A percentile compares a stretch with the other conserved stretches of the same genome.
phyloP scores from a whole-genome alignment of 1,140 invertebrate genomes.

The Drosophila rufa region DNA sequence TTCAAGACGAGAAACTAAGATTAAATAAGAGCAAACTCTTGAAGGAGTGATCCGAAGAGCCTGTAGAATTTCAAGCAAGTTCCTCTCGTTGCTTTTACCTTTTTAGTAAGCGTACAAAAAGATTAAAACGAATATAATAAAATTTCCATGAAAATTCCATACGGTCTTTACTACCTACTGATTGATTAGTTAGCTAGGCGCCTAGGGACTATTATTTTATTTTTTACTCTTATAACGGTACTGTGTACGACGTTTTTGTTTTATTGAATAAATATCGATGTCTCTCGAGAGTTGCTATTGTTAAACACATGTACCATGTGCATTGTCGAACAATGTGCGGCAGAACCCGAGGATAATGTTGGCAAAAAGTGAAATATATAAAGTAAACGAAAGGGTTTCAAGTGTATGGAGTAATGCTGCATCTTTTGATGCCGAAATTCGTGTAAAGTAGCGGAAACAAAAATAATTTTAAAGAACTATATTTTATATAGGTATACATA shows the following conservation, averaged over 20 bases:
- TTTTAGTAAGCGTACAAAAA: constrained; percentile 52
- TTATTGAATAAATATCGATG: constrained; percentile 17
- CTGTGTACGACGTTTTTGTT: constrained; percentile 71
- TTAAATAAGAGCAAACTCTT: too few relatives aligned
- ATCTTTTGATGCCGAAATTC: constrained; percentile 48
- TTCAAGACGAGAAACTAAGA: background rate
- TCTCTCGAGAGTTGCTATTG: constrained; percentile 20
- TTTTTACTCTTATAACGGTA: constrained; percentile 51
- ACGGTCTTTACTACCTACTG: constrained; percentile 59
- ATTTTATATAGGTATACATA: constrained; percentile 73
- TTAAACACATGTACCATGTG: constrained; percentile 47
- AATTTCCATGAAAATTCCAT: constrained; percentile 65
- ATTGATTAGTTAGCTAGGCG: constrained; percentile 58
- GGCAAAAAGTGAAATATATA: constrained; percentile 35
- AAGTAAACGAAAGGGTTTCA: constrained; percentile 30
- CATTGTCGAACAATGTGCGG: constrained; percentile 52
- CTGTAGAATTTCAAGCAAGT: constrained; percentile 8
- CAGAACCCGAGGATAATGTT: constrained; percentile 26
- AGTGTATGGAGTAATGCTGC: constrained; percentile 31
- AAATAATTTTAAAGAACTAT: constrained; percentile 80
- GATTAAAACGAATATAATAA: constrained; percentile 35
- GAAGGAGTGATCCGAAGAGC: background rate
- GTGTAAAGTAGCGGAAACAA: constrained; percentile 70
- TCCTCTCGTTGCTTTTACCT: constrained; percentile 12
- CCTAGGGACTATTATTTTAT: constrained; percentile 55